Conservation (phyloP, 1,140 invertebrate genomes). For the Drosophila sproati region DNA sequence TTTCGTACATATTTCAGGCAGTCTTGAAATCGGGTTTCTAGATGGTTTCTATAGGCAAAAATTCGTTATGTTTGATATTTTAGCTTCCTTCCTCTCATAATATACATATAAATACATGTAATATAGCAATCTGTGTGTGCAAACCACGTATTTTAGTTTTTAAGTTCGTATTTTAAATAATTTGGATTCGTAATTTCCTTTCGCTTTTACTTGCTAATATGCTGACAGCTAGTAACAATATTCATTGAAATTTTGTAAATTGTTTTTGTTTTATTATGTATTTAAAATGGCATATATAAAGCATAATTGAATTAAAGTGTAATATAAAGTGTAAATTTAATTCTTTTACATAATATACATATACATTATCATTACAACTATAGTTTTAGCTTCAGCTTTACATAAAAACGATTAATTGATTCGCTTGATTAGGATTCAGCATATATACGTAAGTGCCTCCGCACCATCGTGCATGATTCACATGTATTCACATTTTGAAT, state of each 20-base stretch:
- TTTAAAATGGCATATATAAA: conserved; percentile 39
- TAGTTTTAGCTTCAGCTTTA: conserved; percentile 20
- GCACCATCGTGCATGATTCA: not conserved
- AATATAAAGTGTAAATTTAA: not conserved
- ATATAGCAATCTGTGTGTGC: too few relatives aligned
- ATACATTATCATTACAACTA: conserved; percentile 12
- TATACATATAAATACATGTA: too few relatives aligned
- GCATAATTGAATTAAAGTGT: conserved; percentile 18
- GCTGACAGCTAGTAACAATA: not conserved
- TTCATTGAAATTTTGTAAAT: conserved; percentile 7
- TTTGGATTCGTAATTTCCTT: too few relatives aligned
- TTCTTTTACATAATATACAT: conserved; percentile 5
- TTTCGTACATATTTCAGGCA: too few relatives aligned
- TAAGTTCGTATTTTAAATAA: too few relatives aligned
- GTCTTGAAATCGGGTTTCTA: too few relatives aligned
- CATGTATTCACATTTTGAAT: conserved; percentile 40
- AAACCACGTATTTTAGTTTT: too few relatives aligned
- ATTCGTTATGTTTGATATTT: too few relatives aligned
- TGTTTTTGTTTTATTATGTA: conserved; percentile 38
- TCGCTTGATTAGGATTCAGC: conserved; percentile 25
- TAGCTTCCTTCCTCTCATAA: too few relatives aligned
- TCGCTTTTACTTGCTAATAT: too few relatives aligned
- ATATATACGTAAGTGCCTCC: conserved; percentile 1
- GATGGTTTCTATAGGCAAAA: too few relatives aligned
- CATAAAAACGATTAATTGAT: conserved; percentile 25